Base-by-base conservation (phyloP, 2,888 invertebrate species). In the Nysson spinosus region DNA sequence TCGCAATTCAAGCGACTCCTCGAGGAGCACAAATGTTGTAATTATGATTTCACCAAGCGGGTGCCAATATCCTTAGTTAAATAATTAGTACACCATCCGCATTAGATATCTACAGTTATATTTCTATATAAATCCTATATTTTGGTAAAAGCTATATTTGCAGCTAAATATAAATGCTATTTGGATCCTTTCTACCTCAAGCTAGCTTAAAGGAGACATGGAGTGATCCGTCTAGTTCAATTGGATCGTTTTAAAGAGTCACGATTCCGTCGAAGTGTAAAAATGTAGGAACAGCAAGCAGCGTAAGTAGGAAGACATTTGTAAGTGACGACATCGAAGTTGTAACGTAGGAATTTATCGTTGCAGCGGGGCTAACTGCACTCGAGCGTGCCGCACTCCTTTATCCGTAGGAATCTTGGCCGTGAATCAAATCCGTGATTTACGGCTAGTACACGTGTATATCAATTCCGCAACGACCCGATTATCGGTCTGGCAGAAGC, bases 391-490 rank as follows among this genome's bases (percentile, higher is more conserved):
- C 54, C 19, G 35, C 40, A n/a, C 49, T 70, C 55, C 66, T 69
- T 71, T 78, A 74, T 74, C 72, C 69, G 42, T 44, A 61, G 66
- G 75, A 77, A 81, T 75, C 79, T 81, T 82, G 83, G 83, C 83
- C 71, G 65, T 69, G 74, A 75, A 79, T 83, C 82, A 83, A 81
- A 79, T 79, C 75, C 56, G 42, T 70, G 76, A 79, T 77, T 73
- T 79, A 80, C 72, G 69, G 47, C 39, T 56, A 50, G 47, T 58
- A 69, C 61, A 70, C 62, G 61, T 81, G 76, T 81, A 80, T 75
- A 81, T 80, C 80, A 81, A 81, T 81, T 82, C 78, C 71, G 69
- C 77, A 77, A 81, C 79, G 81, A 80, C 79, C 79, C 81, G 83
- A 83, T 83, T 82, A 83, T 83, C 79, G 77, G 78, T 58, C 65